Percentiles rank a stretch among this genome's conserved stretches.
These are phyloP conservation scores for Fistularia commersonii DNA, from an alignment of 2,797 vertebrate species.

Conservation along the genomic window DNA sequence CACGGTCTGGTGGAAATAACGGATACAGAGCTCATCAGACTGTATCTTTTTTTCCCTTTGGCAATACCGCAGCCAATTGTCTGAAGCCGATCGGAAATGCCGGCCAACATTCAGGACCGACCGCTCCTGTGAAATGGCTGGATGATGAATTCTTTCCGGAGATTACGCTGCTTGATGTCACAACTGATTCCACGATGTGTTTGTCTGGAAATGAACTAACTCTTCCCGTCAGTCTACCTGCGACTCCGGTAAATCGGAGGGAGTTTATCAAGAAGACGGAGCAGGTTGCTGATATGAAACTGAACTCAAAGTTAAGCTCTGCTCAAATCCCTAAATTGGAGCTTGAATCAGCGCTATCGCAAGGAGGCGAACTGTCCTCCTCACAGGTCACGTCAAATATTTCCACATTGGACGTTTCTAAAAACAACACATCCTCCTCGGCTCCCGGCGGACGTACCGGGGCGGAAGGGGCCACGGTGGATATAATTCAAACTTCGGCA, in stretches of 20 bases:
- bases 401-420: neutral
- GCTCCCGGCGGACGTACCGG: conserved; percentile 4
- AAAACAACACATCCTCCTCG: neutral
- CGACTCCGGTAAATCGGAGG: conserved; percentile 8
- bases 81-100: conserved; percentile 7
- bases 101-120: conserved; percentile 6
- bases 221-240: conserved; percentile 4
- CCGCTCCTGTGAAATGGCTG: conserved; percentile 20
- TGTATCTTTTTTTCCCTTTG: too few species aligned
- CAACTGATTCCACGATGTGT: conserved; percentile 22
- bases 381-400: conserved; percentile 8
- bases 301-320: neutral
- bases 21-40: too few species aligned
- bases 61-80: too few species aligned
- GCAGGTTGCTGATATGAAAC: neutral
- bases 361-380: conserved; percentile 7
- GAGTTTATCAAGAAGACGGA: neutral
- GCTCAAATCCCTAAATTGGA: neutral
- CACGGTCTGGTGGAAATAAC: neutral
- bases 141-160: conserved; percentile 52
- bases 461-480: neutral
- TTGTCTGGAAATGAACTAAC: conserved; percentile 19
- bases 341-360: neutral
- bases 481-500: conserved; percentile 1
- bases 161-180: conserved; percentile 38